Evolutionary conservation across 2,797 vertebrate species (phyloP).

Genomic region (Pagetopsis macropterus): DNA sequence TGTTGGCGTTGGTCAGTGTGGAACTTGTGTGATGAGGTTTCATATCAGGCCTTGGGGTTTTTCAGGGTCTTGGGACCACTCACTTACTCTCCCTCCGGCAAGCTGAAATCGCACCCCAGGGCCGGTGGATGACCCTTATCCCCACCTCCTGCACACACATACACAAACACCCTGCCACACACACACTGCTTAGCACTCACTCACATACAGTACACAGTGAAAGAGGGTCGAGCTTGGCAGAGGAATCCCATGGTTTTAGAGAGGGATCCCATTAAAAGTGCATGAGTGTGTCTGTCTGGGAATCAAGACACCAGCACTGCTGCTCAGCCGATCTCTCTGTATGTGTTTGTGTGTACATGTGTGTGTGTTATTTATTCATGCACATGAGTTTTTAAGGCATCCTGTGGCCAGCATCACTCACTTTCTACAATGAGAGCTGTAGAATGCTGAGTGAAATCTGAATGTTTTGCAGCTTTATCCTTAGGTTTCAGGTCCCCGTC

Average conservation of each 20-base stretch:
- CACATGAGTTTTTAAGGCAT: slow-evolving; percentile 54
- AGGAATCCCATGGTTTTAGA: slow-evolving; percentile 74
- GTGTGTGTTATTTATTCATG: slow-evolving; percentile 76
- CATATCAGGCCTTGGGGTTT: slow-evolving; percentile 75
- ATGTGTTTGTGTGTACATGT: slow-evolving; percentile 29
- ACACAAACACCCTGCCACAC: slow-evolving; percentile 36
- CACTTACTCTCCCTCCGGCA: slow-evolving; percentile 66
- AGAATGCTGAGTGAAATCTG: slow-evolving; percentile 17
- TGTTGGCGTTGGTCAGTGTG: background rate
- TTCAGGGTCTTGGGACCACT: slow-evolving; percentile 76
- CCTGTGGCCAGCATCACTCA: slow-evolving; percentile 40
- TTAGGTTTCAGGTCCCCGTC: slow-evolving; percentile 4
- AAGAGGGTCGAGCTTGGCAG: slow-evolving; percentile 36
- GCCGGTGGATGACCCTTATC: slow-evolving; percentile 61
- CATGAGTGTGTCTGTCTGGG: slow-evolving; percentile 83
- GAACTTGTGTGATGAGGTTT: slow-evolving; percentile 36
- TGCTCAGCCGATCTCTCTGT: slow-evolving; percentile 51
- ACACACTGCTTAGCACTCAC: slow-evolving; percentile 24
- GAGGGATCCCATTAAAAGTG: slow-evolving; percentile 81
- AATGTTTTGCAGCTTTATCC: background rate
- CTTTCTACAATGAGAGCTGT: background rate
- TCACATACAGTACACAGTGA: slow-evolving; percentile 26
- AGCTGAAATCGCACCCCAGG: slow-evolving; percentile 74
- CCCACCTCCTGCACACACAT: slow-evolving; percentile 38
- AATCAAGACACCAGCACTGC: slow-evolving; percentile 71